A percentile compares a stretch with the other conserved stretches of the same genome.
phyloP scores from a whole-genome alignment of 2,113 vertebrate species.

The Coreoperca whiteheadi region DNA sequence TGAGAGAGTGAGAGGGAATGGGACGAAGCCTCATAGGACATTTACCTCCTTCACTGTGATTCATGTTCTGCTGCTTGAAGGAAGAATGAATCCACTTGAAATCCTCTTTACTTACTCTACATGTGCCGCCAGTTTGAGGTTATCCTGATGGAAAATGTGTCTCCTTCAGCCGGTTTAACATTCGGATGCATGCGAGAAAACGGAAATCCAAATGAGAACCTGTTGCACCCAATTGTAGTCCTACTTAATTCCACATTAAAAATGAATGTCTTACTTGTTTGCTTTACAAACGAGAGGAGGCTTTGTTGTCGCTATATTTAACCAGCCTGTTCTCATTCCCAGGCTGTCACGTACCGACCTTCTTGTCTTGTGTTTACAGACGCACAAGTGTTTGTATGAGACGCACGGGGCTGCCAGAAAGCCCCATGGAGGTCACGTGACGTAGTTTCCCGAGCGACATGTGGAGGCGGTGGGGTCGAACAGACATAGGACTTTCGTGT shows the following conservation, averaged over 20 bases:
- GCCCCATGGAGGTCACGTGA: too few relatives aligned
- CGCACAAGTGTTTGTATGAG: too few relatives aligned
- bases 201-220: background rate
- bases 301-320: background rate
- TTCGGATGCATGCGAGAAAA: background rate
- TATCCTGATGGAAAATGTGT: background rate
- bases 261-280: background rate
- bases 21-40: background rate
- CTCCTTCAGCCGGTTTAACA: constrained; percentile 12
- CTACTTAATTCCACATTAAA: background rate
- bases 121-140: background rate
- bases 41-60: background rate
- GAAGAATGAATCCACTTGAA: background rate
- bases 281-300: background rate
- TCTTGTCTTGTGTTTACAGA: too few relatives aligned
- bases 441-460: too few relatives aligned
- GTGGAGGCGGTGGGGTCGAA: too few relatives aligned
- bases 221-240: background rate
- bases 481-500: too few relatives aligned
- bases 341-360: too few relatives aligned
- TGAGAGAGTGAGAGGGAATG: background rate
- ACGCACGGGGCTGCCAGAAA: too few relatives aligned
- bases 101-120: background rate
- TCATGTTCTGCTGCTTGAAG: background rate
- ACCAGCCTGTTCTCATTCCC: too few relatives aligned